These are phyloP conservation scores for Campoletis raptor DNA, from an alignment of 2,888 invertebrate species.

Conservation along the genomic window DNA sequence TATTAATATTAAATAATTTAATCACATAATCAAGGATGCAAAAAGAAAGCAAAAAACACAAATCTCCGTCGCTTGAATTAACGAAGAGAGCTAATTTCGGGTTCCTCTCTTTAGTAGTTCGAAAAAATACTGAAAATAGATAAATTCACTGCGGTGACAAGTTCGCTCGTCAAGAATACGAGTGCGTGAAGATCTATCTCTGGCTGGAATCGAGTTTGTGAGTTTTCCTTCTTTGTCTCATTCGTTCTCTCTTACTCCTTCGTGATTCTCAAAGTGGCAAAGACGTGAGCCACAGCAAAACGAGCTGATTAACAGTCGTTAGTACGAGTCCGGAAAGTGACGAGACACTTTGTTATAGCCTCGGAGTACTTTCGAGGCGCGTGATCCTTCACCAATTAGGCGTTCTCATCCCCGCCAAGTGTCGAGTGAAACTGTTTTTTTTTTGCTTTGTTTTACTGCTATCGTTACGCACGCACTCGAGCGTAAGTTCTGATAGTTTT, in stretches of 20 bases:
- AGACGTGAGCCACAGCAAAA: conserved; percentile 51
- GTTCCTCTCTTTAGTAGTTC: background rate
- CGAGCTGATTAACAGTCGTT: conserved; percentile 68
- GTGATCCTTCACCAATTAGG: conserved; percentile 69
- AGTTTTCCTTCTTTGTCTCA: background rate
- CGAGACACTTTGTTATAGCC: conserved; percentile 68
- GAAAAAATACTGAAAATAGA: conserved; percentile 39
- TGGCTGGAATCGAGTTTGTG: conserved; percentile 38
- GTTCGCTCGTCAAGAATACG: conserved; percentile 61
- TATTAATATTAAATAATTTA: no score
- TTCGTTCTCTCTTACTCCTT: conserved; percentile 8
- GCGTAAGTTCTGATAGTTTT: conserved; percentile 47
- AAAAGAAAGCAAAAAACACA: background rate
- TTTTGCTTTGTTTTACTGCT: conserved; percentile 29
- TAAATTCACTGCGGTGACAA: conserved; percentile 57
- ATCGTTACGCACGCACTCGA: conserved; percentile 25
- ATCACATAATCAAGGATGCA: background rate
- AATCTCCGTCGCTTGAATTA: background rate
- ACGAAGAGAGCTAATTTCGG: background rate
- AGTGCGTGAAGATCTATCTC: conserved; percentile 43
- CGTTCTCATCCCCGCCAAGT: conserved; percentile 50
- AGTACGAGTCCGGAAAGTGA: conserved; percentile 67
- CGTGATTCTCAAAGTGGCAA: conserved; percentile 15
- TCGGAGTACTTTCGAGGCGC: conserved; percentile 52
- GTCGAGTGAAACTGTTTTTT: conserved; percentile 50